Evolutionary conservation across 2,797 vertebrate species (phyloP), one percentile per base, ranked within the genome.

Genomic region (Chaunax sp.): DNA sequence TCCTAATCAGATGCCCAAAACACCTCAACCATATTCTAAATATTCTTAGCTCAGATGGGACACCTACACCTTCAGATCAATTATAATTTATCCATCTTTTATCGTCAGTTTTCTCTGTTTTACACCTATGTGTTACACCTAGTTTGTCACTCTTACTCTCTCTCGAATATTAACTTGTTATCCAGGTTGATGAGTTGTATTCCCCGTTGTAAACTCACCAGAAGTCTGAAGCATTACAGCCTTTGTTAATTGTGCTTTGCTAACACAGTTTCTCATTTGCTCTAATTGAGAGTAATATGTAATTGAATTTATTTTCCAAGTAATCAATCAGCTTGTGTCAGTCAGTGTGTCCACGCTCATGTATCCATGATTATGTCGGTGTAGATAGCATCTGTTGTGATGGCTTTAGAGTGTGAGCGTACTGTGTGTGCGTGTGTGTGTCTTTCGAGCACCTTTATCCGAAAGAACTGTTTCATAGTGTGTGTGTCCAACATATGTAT

Each of bases 281-380:
- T 69, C 60, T 70, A 81, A 86, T 63, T 81, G 61, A 53, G 41
- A 69, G 30, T 15, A 15, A 26, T 44, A 50, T 77, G 49, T 82
- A 81, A 83, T 66, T 86, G 22, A 83, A 89, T 72, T 65, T 38
- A 61, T 67, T 74, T 69, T 62, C 30, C 16, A 63, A 74, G 16
- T 47, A 57, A 83, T 76, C 69, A 78, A 72, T 81, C 67, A 77
- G 63, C 20, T 51, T 35, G 30, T 49, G 62, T 71, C 77, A 84
- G 60, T 84, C 64, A 66, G 33, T 70, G 63, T 4, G 20, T 60
- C 56, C 30, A 35, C 37, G 44, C 69, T 53, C 44, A 57, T 51
- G 28, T 37, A 20, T 49, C 19, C 38, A 12, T 56, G 55, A 38
- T 41, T 73, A 45, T 65, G 15, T 47, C 14, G 11, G 44, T 73